Evolutionary conservation across 2,797 vertebrate genomes (phyloP), one percentile per base, ranked within the genome.

Genomic region (Zalophus californianus): DNA sequence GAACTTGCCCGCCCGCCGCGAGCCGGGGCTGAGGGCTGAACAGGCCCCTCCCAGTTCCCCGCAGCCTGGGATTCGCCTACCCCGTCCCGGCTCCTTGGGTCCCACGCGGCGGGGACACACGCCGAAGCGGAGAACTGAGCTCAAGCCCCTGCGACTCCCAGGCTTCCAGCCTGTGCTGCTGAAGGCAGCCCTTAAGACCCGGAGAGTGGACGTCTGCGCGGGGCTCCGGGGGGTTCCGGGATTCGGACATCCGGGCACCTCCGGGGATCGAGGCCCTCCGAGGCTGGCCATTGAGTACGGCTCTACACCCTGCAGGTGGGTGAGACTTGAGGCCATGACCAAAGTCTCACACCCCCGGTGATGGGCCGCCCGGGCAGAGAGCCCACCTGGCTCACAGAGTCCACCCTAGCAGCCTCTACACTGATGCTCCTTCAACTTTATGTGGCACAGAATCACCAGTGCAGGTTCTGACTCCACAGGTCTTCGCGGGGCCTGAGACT

Each of bases 61-160:
- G 56, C 68, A 35, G 38, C 79, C 64, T 12, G 21, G 21, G 50
- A 14, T 72, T 58, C 29, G 21, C 32, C 18, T 12, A 14, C 14
- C 20, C 3, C 18, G 54, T 58, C 23, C 35, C 1, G 16, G n/a
- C 14, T 60, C 29, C 25, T 32, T 68, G 48, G 10, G 13, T 41
- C 70, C 29, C 1, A 0, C 0, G 1, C 58, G 6, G 38, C 35
- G 72, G 70, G 35, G 72, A 35, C 4, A 0, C 0, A 0, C 35
- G 2, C 14, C 0, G 13, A 25, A 15, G 58, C 2, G 2, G 62
- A 48, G 73, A 35, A 5, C 5, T 1, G 44, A 13, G 60, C 27
- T 58, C 7, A 13, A 5, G 10, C 3, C 11, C 27, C 50, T 23
- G 20, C 21, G 23, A 10, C 15, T 58, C 18, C 44, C 1, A 2